These are phyloP conservation scores for Caenorhabditis tropicalis DNA, from an alignment of 1,140 invertebrate genomes.

Conservation along the genomic window DNA sequence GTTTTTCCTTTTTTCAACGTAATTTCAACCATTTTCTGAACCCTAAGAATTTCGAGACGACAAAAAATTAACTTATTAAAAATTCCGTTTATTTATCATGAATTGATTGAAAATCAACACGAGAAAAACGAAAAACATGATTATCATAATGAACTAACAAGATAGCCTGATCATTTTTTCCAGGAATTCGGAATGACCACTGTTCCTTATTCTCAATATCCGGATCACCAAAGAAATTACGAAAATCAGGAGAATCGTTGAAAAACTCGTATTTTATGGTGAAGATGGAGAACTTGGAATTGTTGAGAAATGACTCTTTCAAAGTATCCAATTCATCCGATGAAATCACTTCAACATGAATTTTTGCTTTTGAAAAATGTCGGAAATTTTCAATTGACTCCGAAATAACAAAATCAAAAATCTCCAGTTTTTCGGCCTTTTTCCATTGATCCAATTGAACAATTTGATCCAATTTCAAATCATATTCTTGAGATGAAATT, in stretches of 20 bases:
- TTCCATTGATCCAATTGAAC: not conserved
- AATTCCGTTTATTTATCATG: too few relatives aligned
- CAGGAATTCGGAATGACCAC: not conserved
- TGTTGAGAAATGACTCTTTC: not conserved
- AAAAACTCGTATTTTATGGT: not conserved
- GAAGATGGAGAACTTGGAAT: not conserved
- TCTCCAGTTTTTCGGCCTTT: not conserved
- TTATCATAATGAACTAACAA: not conserved
- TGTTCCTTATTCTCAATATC: not conserved
- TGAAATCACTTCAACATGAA: not conserved
- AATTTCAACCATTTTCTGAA: too few relatives aligned
- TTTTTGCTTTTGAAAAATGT: not conserved
- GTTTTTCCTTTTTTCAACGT: too few relatives aligned
- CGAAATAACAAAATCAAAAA: not conserved
- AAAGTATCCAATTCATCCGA: not conserved
- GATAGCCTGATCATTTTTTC: not conserved
- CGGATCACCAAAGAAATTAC: not conserved
- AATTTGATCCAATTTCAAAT: not conserved
- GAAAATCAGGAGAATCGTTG: not conserved
- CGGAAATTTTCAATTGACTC: not conserved
- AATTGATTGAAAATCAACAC: too few relatives aligned
- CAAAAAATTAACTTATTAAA: too few relatives aligned
- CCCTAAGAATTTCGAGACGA: too few relatives aligned
- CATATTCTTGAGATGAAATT: not conserved
- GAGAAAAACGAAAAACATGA: not conserved